These are phyloP conservation scores for Sparidentex hasta DNA, from an alignment of 2,797 vertebrate species.

Conservation along the genomic window DNA sequence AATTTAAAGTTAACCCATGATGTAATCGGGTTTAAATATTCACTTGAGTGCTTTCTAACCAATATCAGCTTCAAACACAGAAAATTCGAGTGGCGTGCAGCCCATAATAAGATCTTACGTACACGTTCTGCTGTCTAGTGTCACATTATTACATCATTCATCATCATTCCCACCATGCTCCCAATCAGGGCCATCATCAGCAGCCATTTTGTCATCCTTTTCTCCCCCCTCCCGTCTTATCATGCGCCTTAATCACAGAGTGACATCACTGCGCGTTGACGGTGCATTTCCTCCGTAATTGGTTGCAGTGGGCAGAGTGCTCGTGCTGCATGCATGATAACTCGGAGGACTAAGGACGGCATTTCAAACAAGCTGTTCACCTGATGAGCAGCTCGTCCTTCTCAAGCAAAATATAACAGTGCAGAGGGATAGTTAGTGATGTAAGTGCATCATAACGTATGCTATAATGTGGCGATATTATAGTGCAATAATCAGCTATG, in stretches of 20 bases:
- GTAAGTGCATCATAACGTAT: not conserved
- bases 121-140: not conserved
- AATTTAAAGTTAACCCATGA: too few relatives aligned
- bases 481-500: not conserved
- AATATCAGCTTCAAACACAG: not conserved
- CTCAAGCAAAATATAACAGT: not conserved
- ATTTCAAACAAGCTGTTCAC: constrained; percentile 9
- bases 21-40: too few relatives aligned
- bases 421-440: not conserved
- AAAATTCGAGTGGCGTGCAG: not conserved
- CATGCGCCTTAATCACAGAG: constrained; percentile 18
- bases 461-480: not conserved
- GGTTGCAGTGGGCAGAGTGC: constrained; percentile 22
- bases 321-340: constrained; percentile 19
- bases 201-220: not conserved
- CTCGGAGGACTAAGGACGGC: constrained; percentile 10
- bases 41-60: not conserved
- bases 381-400: constrained; percentile 14
- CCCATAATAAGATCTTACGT: not conserved
- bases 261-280: constrained; percentile 21
- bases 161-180: not conserved
- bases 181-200: constrained; percentile 5
- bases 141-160: constrained; percentile 28
- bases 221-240: not conserved
- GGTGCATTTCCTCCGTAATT: constrained; percentile 11